Evolutionary conservation across 2,888 invertebrate genomes (phyloP).

Genomic region (Drosophila nr. perissopoda): DNA sequence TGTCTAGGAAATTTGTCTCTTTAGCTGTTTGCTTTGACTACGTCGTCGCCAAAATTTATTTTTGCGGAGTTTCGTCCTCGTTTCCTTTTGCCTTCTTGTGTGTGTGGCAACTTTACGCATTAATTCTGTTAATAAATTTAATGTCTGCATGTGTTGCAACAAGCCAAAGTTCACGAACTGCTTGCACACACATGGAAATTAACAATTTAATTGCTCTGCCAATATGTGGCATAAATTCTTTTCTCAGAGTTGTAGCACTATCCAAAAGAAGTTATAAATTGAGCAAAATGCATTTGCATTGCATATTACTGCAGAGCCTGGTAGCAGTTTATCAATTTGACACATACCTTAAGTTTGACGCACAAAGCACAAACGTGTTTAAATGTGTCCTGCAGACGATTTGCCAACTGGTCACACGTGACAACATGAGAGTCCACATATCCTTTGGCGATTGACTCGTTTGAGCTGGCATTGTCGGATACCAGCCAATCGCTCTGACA

Average conservation of each 20-base stretch:
- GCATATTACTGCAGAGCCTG: constrained; percentile 44
- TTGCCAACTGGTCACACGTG: neutral
- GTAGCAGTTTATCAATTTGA: constrained; percentile 29
- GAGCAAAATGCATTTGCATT: constrained; percentile 57
- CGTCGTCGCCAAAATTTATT: constrained; percentile 36
- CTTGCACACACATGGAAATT: constrained; percentile 68
- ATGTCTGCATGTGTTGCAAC: constrained; percentile 53
- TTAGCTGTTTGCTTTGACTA: constrained; percentile 63
- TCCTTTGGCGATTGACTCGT: constrained; percentile 11
- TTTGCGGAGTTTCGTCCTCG: constrained; percentile 43
- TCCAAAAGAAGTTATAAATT: constrained; percentile 32
- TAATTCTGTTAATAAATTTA: constrained; percentile 80
- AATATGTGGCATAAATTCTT: constrained; percentile 54
- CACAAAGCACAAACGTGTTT: neutral
- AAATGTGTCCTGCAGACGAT: neutral
- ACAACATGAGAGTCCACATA: neutral
- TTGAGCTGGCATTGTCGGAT: constrained; percentile 44
- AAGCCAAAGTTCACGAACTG: constrained; percentile 56
- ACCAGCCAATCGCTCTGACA: constrained; percentile 50
- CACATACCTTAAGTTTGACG: constrained; percentile 5
- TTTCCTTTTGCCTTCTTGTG: constrained; percentile 38
- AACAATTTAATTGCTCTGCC: constrained; percentile 75
- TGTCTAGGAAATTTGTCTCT: constrained; percentile 36
- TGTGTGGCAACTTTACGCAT: constrained; percentile 62
- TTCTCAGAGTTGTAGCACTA: neutral